Base-by-base conservation (phyloP, 2,113 vertebrate species). In the Anoplopoma fimbria region DNA sequence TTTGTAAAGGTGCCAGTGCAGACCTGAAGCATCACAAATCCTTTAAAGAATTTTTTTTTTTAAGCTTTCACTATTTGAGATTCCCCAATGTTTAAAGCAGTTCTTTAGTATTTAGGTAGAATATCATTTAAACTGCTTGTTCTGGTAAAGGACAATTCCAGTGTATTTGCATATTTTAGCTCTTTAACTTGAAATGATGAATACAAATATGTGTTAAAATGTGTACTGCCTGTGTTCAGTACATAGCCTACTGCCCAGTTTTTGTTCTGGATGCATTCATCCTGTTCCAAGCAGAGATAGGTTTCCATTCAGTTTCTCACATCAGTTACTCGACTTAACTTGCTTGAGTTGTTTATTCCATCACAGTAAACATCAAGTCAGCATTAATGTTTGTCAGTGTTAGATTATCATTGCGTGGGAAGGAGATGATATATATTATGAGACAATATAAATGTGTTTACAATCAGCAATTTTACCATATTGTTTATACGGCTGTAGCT, bases 11-110 rank as follows among this genome's bases (percentile, higher is more conserved):
- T 73, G 49, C 33, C 69, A 51, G 15, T 64, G 75, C n/a, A 21
- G 55, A 77, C 42, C 67, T 62, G 60, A 81, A 53, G 17, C 62
- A 60, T 75, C 49, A 68, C 8, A 31, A 69, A 55, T 51, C 15
- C 40, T 36, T 40, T 6, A 68, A 62, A 14, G 25, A 67, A 83
- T 80, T 67, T 12, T 71, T 21, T 17, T 78, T 79, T 81, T 71
- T n/a, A 21, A 77, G 38, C 36, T 71, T 85, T 82, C 6, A 17
- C 10, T 31, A 4, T 34, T 12, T 67, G 14, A 63, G 27, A 58
- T 79, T 62, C 42, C 36, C 49, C 29, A 17, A 9, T 38, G 34
- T 36, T 42, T 27, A 25, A 42, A 25, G 27, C 21, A 77, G 42
- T 19, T 25, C 23, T 65, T 47, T 19, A 69, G 25, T 34, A 4